Evolutionary conservation across 2,797 vertebrate genomes (phyloP).

Genomic region (Pipistrellus kuhlii): DNA sequence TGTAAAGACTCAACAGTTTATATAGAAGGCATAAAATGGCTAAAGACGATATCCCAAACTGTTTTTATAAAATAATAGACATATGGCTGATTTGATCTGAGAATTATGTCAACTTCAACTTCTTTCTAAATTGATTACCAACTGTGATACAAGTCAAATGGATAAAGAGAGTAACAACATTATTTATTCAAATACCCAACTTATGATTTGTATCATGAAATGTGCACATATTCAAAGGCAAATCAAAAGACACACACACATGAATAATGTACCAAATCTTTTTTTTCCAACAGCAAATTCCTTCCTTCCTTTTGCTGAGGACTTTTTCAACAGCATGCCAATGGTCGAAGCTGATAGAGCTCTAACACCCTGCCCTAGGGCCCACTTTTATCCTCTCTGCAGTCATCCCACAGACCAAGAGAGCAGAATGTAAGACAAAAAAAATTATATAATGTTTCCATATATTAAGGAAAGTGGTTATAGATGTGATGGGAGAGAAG

Average conservation of each 20-base stretch:
- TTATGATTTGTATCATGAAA: neutral
- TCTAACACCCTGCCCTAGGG: neutral
- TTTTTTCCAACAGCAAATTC: neutral
- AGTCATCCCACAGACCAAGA: neutral
- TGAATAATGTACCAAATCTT: neutral
- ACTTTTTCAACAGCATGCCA: neutral
- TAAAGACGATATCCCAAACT: neutral
- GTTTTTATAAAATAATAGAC: conserved; percentile 1
- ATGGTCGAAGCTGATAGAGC: neutral
- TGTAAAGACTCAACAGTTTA: conserved; percentile 39
- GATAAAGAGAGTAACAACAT: conserved; percentile 22
- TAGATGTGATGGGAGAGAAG: neutral
- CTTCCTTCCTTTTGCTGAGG: neutral
- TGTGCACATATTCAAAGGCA: conserved; percentile 2
- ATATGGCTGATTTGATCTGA: neutral
- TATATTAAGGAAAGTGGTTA: neutral
- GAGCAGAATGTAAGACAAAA: conserved; percentile 47
- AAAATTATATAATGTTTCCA: neutral
- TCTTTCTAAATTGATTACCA: conserved; percentile 34
- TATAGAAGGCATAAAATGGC: neutral
- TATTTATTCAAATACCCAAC: neutral
- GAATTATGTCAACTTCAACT: conserved; percentile 58
- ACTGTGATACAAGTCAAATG: conserved; percentile 26
- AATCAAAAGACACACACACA: neutral
- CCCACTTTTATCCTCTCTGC: neutral